Conservation (phyloP, 2,113 vertebrate species). For the Fregetta grallaria region DNA sequence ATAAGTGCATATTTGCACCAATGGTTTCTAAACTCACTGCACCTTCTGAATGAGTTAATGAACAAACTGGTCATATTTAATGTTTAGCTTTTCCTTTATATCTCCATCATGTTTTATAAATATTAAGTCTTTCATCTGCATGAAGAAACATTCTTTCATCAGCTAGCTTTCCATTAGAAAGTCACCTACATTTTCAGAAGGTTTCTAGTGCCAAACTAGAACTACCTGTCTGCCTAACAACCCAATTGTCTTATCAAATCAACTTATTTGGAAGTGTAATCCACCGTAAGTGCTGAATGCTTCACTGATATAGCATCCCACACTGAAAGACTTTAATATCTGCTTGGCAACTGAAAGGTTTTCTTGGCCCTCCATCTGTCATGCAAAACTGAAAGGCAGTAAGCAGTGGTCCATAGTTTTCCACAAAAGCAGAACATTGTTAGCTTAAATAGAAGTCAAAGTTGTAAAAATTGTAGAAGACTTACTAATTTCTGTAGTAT, state of each 20-base stretch:
- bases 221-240: neutral
- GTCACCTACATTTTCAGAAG: neutral
- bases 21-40: neutral
- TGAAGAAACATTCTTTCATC: neutral
- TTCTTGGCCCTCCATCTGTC: neutral
- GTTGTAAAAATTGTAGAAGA: neutral
- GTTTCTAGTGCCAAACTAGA: neutral
- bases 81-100: neutral
- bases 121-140: neutral
- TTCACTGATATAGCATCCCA: neutral
- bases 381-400: neutral
- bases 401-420: neutral
- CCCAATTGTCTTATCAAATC: neutral
- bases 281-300: neutral
- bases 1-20: rapidly evolving
- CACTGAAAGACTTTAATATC: neutral
- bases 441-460: neutral
- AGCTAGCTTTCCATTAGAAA: neutral
- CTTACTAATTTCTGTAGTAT: neutral
- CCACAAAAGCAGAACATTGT: neutral
- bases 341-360: neutral
- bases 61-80: neutral
- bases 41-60: neutral
- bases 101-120: neutral
- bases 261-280: neutral